Conservation (phyloP, 2,888 invertebrate genomes). For the Nephrotoma flavescens region DNA sequence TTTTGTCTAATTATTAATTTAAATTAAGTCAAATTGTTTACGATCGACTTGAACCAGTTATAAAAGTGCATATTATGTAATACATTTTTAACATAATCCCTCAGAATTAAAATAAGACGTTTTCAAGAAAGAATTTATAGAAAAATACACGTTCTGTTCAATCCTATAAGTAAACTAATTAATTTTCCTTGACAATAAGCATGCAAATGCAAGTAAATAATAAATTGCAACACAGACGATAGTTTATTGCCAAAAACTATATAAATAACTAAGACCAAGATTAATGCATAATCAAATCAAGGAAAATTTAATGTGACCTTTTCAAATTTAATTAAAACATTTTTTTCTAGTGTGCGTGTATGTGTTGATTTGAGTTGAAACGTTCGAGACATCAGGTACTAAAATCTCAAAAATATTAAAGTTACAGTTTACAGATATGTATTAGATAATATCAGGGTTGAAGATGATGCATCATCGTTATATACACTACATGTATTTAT, state of each 20-base stretch:
- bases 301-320: not conserved
- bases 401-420: not conserved
- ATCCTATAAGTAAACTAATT: not conserved
- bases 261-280: not conserved
- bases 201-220: not conserved
- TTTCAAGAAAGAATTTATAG: too few relatives aligned
- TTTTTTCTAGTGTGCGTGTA: not conserved
- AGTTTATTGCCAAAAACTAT: not conserved
- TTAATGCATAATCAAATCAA: not conserved
- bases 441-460: not conserved
- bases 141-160: not conserved
- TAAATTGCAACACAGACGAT: not conserved
- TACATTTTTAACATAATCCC: too few relatives aligned
- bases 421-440: not conserved
- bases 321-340: not conserved
- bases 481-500: not conserved
- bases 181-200: not conserved
- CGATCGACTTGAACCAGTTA: too few relatives aligned
- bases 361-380: not conserved
- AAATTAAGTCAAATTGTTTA: not conserved
- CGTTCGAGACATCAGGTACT: not conserved
- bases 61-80: too few relatives aligned
- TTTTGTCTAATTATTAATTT: not conserved
- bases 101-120: too few relatives aligned
- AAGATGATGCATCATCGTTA: not conserved